Base-by-base conservation (phyloP, 2,888 invertebrate species). In the Ephialtes manifestator region DNA sequence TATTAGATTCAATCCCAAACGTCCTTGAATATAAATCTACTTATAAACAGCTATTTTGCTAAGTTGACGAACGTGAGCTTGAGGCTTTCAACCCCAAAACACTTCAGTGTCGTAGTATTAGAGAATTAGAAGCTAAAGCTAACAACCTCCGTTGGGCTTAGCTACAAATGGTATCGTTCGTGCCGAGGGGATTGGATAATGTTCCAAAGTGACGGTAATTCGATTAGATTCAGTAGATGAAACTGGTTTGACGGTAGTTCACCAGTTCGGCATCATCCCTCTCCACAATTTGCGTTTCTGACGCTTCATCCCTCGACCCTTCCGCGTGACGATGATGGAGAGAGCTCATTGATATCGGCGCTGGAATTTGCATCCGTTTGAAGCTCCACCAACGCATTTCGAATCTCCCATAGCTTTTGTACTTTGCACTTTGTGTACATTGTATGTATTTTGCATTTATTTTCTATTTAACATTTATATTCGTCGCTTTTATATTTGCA, bases 151-250 rank as follows among this genome's bases (percentile, higher is more conserved):
- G 51, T 31, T 20, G 20, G 20, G 35, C 53, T 55, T 35, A 53
- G 15, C 55, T 46, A 74, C 65, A 15, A 70, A 65, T 55, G 55
- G 53, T 80, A 70, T 58, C 18, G 60, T 60, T 80, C 72, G 20
- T 58, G 71, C 51, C 71, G 31, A 65, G 46, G 13, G 67, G 53
- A 81, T 71, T 31, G 63, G 53, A 68, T 76, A 63, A 81, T 71
- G 76, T 46, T 63, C 51, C 31, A 71, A 70, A 76, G 70, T 46
- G 76, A 31, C 63, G 43, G 63, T 76, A 81, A 81, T 81, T 76
- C 43, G 76, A 81, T 81, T 76, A 70, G 48, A 46, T 18, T 43
- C 63, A 24, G 18, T 58, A 63, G 53, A 81, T 63, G 81, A 68
- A 53, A 76, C 39, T 46, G 68, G 70, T 70, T 76, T 58, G 74